Percentiles rank a stretch among this genome's conserved stretches.
phyloP scores from a whole-genome alignment of 2,797 vertebrate species.

The Margarornis squamiger region DNA sequence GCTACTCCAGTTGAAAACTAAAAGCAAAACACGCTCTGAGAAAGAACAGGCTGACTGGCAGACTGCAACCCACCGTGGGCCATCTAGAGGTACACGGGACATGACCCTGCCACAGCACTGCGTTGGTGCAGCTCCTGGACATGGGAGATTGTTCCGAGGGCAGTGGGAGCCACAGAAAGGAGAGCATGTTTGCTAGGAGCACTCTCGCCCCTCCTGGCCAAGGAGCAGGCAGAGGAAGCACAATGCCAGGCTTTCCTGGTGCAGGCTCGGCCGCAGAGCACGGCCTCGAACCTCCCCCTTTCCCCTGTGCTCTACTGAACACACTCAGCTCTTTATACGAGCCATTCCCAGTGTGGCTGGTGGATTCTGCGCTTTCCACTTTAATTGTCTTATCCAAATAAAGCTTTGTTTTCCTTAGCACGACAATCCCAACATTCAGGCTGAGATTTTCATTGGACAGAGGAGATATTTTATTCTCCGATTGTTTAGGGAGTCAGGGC shows the following conservation, averaged over 20 bases:
- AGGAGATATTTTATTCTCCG: constrained; percentile 63
- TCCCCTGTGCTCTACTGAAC: constrained; percentile 44
- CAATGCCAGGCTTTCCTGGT: background rate
- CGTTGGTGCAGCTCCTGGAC: fast-evolving
- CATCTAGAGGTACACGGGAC: fast-evolving
- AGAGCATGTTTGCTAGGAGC: background rate
- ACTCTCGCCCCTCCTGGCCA: background rate
- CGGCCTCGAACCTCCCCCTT: constrained; percentile 11
- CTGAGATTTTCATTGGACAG: constrained; percentile 62
- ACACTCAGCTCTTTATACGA: constrained; percentile 53
- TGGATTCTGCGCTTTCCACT: constrained; percentile 68
- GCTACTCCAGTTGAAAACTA: background rate
- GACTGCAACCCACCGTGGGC: background rate
- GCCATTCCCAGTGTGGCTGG: constrained; percentile 55
- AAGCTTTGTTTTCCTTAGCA: constrained; percentile 70
- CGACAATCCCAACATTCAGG: constrained; percentile 68
- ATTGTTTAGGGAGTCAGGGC: constrained; percentile 57
- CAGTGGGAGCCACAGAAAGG: background rate
- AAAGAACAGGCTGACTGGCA: background rate
- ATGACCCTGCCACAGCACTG: background rate
- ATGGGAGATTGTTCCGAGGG: background rate
- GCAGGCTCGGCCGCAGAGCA: background rate
- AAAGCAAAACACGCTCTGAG: background rate
- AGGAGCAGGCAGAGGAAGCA: background rate
- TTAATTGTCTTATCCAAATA: constrained; percentile 73